These are phyloP conservation scores for Chrysina gloriosa DNA, from an alignment of 2,888 invertebrate species.

Conservation along the genomic window DNA sequence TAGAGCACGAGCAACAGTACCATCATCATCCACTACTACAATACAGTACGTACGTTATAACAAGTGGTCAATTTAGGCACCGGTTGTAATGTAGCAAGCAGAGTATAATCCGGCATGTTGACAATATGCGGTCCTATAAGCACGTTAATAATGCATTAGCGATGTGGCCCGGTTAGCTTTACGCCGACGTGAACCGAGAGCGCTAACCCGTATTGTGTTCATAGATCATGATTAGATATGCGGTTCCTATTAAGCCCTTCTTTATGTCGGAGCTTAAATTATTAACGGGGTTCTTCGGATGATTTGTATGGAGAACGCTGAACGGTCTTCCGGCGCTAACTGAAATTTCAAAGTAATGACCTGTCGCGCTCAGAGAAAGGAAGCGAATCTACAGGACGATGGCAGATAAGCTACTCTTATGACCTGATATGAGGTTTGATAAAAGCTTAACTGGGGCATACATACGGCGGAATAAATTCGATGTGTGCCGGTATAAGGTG, in stretches of 20 bases:
- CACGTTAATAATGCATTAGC: constrained; percentile 50
- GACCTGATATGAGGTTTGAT: no score
- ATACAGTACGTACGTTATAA: constrained; percentile 18
- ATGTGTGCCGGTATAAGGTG: no score
- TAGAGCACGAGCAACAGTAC: no score
- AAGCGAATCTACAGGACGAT: neutral
- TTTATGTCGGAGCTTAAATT: constrained; percentile 36
- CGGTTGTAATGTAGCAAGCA: constrained; percentile 43
- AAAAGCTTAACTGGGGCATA: no score
- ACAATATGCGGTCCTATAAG: constrained; percentile 49
- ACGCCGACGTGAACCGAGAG: constrained; percentile 40
- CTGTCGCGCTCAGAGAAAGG: neutral
- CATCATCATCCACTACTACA: neutral
- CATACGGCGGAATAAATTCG: no score
- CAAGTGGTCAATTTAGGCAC: constrained; percentile 46
- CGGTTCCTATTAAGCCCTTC: constrained; percentile 43
- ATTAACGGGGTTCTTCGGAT: constrained; percentile 13
- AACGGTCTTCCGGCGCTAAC: neutral
- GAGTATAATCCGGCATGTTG: constrained; percentile 47
- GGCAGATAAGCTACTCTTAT: no score
- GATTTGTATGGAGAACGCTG: neutral
- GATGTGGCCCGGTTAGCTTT: constrained; percentile 48
- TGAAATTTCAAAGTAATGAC: neutral
- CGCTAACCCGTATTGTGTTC: constrained; percentile 48
- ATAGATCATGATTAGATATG: constrained; percentile 50